Conservation (phyloP, 1,140 invertebrate genomes). For the Zaprionus nigranus region DNA sequence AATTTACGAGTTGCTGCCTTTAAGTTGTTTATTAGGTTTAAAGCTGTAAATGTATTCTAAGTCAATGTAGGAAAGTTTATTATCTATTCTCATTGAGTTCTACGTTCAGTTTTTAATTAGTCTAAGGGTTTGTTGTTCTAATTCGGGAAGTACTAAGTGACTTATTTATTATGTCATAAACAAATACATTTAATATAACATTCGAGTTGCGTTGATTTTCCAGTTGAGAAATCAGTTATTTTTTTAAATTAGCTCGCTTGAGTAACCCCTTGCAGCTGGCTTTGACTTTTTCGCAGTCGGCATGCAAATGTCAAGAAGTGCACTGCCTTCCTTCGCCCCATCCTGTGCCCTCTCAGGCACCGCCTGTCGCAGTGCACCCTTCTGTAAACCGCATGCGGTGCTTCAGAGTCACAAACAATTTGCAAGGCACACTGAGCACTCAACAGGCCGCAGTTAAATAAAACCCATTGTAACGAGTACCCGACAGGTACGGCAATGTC, state of each 20-base stretch:
- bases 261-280: slow-evolving; percentile 44
- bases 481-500: not conserved
- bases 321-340: not conserved
- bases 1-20: too few species aligned
- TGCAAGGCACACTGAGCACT: slow-evolving; percentile 67
- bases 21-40: not conserved
- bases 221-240: slow-evolving; percentile 10
- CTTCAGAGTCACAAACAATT: slow-evolving; percentile 75
- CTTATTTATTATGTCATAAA: not conserved
- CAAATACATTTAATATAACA: slow-evolving; percentile 20
- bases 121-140: not conserved
- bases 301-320: slow-evolving; percentile 56
- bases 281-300: slow-evolving; percentile 47
- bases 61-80: not conserved
- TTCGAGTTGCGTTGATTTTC: slow-evolving; percentile 35
- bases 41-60: not conserved
- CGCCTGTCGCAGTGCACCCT: not conserved
- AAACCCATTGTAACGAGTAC: slow-evolving; percentile 57
- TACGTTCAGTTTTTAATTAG: not conserved
- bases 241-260: slow-evolving; percentile 53
- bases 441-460: slow-evolving; percentile 72
- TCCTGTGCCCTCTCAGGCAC: too few species aligned
- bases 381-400: slow-evolving; percentile 42
- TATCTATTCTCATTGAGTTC: not conserved
- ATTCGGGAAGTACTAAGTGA: not conserved